Evolutionary conservation across 2,888 invertebrate genomes (phyloP), one percentile per base, ranked within the genome.

Genomic region (Eupeodes luniger): DNA sequence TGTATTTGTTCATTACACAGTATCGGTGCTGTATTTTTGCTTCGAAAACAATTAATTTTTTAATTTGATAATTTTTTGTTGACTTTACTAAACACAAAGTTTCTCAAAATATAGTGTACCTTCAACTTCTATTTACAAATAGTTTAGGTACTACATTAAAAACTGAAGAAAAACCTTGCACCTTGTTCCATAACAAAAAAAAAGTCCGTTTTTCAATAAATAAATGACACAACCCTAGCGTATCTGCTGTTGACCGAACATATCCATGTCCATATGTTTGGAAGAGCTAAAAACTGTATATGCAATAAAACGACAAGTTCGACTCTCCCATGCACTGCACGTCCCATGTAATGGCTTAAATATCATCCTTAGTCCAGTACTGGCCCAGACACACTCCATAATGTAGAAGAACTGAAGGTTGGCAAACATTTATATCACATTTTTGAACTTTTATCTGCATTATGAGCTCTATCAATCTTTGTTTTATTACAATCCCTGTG

Each of bases 391-490:
- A 9, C 27, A 27, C 27, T 1, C 27, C 5, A 40, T 40, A 7
- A 40, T 40, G 1, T 40, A 5, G 4, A 40, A 5, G 40, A 11
- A 62, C 77, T 64, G 67, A 66, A 84, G 81, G 84, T 88, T 74
- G 77, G 84, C 80, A 81, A 40, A 81, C 87, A 83, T 83, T 86
- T 83, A 83, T 83, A 83, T 83, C 80, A 62, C 67, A 84, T 80
- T 88, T 84, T 74, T 79, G 84, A 59, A 84, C 88, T 81, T 88
- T 88, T 88, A 88, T 88, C 88, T 88, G 81, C 88, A 88, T 88
- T 88, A 88, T 88, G 88, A 88, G 78, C 88, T 81, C 88, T 70
- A 88, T 88, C 88, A 88, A 88, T 88, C 85, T 81, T 85, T 85
- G 81, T 85, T 85, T 78, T 85, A 59, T 12, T 47, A 87, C 81